phyloP scores from a whole-genome alignment of 1,140 invertebrate genomes.

The Euura lappo region DNA sequence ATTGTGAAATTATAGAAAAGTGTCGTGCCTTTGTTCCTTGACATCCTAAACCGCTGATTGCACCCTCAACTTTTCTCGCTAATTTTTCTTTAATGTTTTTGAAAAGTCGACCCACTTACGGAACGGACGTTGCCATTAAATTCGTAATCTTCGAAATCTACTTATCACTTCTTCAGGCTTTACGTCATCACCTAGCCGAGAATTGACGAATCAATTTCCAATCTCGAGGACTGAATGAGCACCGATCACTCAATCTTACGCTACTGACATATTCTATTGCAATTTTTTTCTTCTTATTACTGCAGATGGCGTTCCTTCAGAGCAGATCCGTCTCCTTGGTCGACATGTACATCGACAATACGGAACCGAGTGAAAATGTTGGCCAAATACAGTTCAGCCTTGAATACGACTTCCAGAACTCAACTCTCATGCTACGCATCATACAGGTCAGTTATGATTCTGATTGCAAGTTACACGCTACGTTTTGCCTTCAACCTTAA shows the following conservation, averaged over 20 bases:
- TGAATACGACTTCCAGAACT: slow-evolving; percentile 95
- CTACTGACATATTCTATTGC: too few species aligned
- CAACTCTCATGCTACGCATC: slow-evolving; percentile 89
- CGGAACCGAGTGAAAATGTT: slow-evolving; percentile 88
- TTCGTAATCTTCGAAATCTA: too few species aligned
- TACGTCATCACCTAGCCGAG: too few species aligned
- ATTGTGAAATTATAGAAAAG: not conserved
- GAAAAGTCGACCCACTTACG: too few species aligned
- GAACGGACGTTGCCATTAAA: too few species aligned
- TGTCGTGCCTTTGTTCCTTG: not conserved
- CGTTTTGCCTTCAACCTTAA: not conserved
- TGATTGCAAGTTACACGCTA: not conserved
- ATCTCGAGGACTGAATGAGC: too few species aligned
- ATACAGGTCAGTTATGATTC: slow-evolving; percentile 73
- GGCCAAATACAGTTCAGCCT: slow-evolving; percentile 95
- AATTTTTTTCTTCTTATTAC: slow-evolving; percentile 25
- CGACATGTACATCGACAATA: slow-evolving; percentile 94
- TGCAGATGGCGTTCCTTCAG: slow-evolving; percentile 75
- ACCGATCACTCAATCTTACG: too few species aligned
- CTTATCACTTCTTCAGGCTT: too few species aligned
- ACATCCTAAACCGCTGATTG: not conserved
- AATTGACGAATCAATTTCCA: too few species aligned
- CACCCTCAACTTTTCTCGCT: not conserved
- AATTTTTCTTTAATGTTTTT: not conserved
- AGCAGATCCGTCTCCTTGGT: slow-evolving; percentile 91